A percentile compares a stretch with the other conserved stretches of the same genome.
These are phyloP conservation scores for Dermochelys coriacea DNA, from an alignment of 2,797 vertebrate genomes.

Conservation along the genomic window DNA sequence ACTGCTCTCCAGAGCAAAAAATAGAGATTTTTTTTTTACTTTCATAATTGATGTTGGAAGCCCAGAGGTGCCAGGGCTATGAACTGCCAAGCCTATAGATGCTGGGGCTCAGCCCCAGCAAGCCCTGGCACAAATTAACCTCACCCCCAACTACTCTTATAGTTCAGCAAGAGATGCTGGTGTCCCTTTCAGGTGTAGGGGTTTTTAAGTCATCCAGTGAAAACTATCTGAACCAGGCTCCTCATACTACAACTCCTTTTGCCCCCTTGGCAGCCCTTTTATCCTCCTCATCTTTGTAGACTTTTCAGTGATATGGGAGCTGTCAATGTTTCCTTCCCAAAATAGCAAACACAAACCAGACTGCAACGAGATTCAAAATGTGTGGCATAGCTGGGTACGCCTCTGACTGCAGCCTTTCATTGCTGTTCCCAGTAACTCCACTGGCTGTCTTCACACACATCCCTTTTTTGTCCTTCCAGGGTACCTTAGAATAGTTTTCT, in stretches of 20 bases:
- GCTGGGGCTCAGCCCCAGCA: too few species aligned
- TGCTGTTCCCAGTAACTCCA: rapidly evolving
- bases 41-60: too few species aligned
- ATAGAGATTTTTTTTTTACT: too few species aligned
- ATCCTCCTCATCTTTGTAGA: background rate
- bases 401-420: background rate
- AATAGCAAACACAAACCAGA: background rate
- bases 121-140: too few species aligned
- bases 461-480: background rate
- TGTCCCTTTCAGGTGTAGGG: background rate
- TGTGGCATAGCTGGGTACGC: background rate
- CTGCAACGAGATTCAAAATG: background rate
- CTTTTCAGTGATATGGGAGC: background rate
- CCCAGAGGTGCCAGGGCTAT: too few species aligned
- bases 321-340: conserved; percentile 13
- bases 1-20: too few species aligned
- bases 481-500: background rate
- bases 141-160: too few species aligned
- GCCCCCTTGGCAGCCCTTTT: background rate
- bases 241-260: background rate
- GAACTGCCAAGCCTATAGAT: too few species aligned
- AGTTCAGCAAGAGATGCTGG: background rate
- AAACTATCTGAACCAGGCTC: background rate
- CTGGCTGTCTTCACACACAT: background rate
- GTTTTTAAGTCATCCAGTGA: background rate